Conservation (phyloP, 2,113 vertebrate genomes). For the Mustelus asterias region DNA sequence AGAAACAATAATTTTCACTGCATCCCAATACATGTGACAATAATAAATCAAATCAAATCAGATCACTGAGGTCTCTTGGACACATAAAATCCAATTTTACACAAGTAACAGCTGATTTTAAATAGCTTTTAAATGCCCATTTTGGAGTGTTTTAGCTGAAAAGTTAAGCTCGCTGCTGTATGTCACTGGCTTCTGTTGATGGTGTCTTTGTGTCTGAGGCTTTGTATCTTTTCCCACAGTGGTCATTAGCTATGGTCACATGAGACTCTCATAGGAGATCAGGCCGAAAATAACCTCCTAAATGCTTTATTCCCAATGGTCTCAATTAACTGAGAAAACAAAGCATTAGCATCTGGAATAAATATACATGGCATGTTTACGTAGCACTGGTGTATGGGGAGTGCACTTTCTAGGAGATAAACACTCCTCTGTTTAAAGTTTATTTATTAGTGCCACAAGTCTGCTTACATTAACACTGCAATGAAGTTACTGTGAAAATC, state of each 20-base stretch:
- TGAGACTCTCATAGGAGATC: not conserved
- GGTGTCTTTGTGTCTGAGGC: not conserved
- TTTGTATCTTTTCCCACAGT: not conserved
- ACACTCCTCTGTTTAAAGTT: not conserved
- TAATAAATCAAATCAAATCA: not conserved
- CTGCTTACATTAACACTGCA: no score
- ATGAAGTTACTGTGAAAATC: no score
- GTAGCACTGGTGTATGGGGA: not conserved
- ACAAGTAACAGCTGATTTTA: slow-evolving; percentile 2
- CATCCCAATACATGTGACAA: no score
- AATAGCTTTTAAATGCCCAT: not conserved
- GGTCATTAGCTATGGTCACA: not conserved
- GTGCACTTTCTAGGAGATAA: not conserved
- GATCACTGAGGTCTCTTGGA: not conserved
- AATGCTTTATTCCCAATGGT: not conserved
- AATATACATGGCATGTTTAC: not conserved
- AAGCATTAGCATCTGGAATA: not conserved
- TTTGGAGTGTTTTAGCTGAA: not conserved
- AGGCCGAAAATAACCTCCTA: not conserved
- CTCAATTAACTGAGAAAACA: not conserved
- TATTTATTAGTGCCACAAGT: no score
- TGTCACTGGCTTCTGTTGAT: not conserved
- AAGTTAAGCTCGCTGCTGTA: not conserved
- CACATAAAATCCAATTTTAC: not conserved
- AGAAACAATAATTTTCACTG: no score